Base-by-base conservation (phyloP, 2,888 invertebrate genomes). In the Galerucella calmariensis region DNA sequence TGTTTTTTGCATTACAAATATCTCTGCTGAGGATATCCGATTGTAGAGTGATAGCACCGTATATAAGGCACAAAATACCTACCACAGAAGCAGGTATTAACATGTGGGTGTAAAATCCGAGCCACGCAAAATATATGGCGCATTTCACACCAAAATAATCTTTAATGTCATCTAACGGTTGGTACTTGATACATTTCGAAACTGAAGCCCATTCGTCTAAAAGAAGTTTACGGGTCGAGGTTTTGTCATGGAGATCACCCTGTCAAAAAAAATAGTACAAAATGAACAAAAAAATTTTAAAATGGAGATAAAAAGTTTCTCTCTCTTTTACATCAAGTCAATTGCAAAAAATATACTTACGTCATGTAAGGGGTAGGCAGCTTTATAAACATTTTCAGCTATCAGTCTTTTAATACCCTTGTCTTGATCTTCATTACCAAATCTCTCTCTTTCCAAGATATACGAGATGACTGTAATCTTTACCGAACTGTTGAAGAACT, bases 61-160 rank as follows among this genome's bases (percentile, higher is more conserved):
- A 92, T 4, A 93, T 79, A 80, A 94, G 91, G 83, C 92, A 93
- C 24, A 93, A 77, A 24, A 93, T 83, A 14, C 94, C 94, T 69
- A 92, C 88, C 69, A 94, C 86, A 71, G 93, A 90, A 2, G 93
- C 92, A 14, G 94, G 93, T 79, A 95, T 93, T 72, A 95, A 88
- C 94, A 94, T 94, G 84, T 92, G 92, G 0, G 95, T 95, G 85
- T 95, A 95, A 88, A 94, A 95, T 56, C 95, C 95, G 65, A 95
- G 88, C 95, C 95, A 95, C 14, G 94, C 92, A 87, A 95, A 95
- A 86, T 95, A 95, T 73, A 95, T 88, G 0, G 93, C 94, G 80
- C 94, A 91, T 88, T 92, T 94, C 2, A 93, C 91, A 65, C 94
- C 94, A 85, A 93, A 94, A 86, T 94, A 94, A 82, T 93, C 92